phyloP scores from a whole-genome alignment of 2,113 vertebrate genomes.

The Gorsachius goisagi region DNA sequence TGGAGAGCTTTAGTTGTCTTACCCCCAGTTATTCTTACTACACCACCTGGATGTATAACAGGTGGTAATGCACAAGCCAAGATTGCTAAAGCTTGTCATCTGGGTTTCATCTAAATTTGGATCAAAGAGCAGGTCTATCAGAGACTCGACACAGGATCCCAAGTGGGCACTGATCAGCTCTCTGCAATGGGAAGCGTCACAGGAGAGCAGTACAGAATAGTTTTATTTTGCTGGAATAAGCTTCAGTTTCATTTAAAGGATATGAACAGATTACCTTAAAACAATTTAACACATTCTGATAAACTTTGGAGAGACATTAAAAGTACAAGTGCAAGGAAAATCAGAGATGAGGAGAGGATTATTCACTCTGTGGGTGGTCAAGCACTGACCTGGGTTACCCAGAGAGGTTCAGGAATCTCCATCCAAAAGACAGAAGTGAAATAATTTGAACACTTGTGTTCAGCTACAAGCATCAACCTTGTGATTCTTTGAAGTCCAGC shows the following conservation, averaged over 20 bases:
- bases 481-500: background rate
- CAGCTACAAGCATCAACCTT: background rate
- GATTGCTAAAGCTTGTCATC: background rate
- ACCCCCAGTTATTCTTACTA: background rate
- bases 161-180: background rate
- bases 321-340: background rate
- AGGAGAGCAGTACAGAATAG: background rate
- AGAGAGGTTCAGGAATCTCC: no score
- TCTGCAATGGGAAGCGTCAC: background rate
- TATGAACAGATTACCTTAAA: background rate
- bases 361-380: no score
- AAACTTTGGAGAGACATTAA: background rate
- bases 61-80: background rate
- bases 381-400: no score
- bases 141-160: background rate
- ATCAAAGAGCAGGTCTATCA: background rate
- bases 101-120: background rate
- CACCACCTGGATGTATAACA: background rate
- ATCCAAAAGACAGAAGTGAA: background rate
- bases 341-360: no score
- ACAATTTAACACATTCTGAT: background rate
- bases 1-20: background rate
- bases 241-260: background rate
- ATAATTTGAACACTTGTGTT: background rate
- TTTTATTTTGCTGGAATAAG: background rate